Evolutionary conservation across 2,888 invertebrate genomes (phyloP).

Genomic region (Disparrhopalites patrizii): DNA sequence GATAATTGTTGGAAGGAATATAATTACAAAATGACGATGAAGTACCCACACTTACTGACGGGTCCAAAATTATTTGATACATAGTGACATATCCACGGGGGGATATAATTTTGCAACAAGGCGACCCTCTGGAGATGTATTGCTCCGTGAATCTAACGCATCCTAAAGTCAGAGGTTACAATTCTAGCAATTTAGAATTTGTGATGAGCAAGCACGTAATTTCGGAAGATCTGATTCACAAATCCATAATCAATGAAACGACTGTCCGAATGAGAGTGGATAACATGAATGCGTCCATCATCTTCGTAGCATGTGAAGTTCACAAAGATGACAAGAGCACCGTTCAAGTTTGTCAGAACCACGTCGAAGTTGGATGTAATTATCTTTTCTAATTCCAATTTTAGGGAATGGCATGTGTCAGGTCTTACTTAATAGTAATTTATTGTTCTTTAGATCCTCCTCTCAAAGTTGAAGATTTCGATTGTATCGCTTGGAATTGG

Average conservation of each 20-base stretch:
- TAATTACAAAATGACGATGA: neutral
- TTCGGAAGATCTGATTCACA: conserved; percentile 29
- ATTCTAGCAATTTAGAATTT: conserved; percentile 57
- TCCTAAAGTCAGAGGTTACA: conserved; percentile 55
- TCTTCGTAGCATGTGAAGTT: conserved; percentile 52
- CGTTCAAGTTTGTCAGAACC: conserved; percentile 56
- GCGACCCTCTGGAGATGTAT: conserved; percentile 61
- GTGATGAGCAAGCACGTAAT: conserved; percentile 29
- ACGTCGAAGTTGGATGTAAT: conserved; percentile 60
- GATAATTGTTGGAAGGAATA: neutral
- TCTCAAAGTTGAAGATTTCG: conserved; percentile 63
- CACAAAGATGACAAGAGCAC: conserved; percentile 7
- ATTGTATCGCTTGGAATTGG: conserved; percentile 69
- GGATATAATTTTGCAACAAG: conserved; percentile 59
- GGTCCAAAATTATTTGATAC: conserved; percentile 4
- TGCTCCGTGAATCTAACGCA: conserved; percentile 60
- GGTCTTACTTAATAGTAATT: neutral
- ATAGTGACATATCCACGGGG: conserved; percentile 57
- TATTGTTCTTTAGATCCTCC: conserved; percentile 57
- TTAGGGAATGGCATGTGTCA: neutral
- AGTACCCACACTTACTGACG: neutral
- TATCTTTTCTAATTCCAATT: conserved; percentile 38
- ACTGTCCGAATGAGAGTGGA: conserved; percentile 58
- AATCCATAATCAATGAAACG: conserved; percentile 61
- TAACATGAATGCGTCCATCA: conserved; percentile 58